These are phyloP conservation scores for Agonopterix heracliana DNA, from an alignment of 2,888 invertebrate species.

Conservation along the genomic window DNA sequence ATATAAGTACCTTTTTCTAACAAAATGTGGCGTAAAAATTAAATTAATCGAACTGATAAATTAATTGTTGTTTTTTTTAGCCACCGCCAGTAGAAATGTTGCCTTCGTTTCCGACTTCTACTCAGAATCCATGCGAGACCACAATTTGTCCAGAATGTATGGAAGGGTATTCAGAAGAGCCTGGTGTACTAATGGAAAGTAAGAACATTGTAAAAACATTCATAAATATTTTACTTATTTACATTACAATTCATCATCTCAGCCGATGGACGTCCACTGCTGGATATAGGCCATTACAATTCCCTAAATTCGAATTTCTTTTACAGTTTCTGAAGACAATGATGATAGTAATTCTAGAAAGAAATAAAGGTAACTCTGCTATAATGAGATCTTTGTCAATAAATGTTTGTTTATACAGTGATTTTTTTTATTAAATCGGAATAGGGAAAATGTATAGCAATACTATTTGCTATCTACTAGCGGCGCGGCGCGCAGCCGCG, in stretches of 20 bases:
- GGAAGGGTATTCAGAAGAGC: conserved; percentile 42
- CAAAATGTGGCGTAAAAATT: not conserved
- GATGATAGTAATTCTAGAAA: conserved; percentile 6
- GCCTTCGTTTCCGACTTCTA: conserved; percentile 55
- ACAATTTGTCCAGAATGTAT: conserved; percentile 60
- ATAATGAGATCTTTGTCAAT: too few species aligned
- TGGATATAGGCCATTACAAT: too few species aligned
- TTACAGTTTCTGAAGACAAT: conserved; percentile 16
- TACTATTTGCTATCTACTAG: too few species aligned
- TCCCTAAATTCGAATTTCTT: too few species aligned
- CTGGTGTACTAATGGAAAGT: conserved; percentile 37
- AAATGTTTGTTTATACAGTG: too few species aligned
- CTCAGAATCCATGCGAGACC: conserved; percentile 57
- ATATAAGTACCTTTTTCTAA: not conserved
- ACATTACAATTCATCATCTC: not conserved
- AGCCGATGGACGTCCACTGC: too few species aligned
- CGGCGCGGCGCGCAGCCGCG: too few species aligned
- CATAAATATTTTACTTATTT: not conserved
- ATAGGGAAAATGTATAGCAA: too few species aligned
- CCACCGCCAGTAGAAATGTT: conserved; percentile 57
- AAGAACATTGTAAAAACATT: conserved; percentile 10
- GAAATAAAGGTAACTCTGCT: not conserved
- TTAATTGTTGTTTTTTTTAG: conserved; percentile 22
- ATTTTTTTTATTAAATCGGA: too few species aligned
- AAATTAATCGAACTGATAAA: too few species aligned